Percentiles rank a stretch among this genome's conserved stretches.
Conservation (phyloP, 2,888 invertebrate genomes). For the Chrysolina oricalcia region DNA sequence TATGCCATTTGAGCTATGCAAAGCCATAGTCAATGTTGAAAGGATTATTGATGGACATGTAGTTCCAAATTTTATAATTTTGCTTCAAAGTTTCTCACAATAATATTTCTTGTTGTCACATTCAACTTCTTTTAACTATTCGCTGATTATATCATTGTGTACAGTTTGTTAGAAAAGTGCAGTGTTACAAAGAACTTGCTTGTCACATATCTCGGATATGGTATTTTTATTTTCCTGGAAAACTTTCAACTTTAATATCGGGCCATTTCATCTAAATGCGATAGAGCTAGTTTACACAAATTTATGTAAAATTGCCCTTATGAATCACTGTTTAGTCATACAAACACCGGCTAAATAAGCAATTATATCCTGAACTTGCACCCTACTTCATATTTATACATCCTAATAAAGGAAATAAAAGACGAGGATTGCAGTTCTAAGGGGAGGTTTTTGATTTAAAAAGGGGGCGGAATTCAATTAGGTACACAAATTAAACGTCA, state of each 20-base stretch:
- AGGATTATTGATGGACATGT: no score
- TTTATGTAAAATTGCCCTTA: constrained; percentile 22
- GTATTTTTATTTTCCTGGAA: background rate
- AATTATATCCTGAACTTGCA: constrained; percentile 61
- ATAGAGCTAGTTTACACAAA: background rate
- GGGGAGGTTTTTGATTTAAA: constrained; percentile 67
- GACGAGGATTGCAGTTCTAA: constrained; percentile 67
- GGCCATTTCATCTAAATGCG: background rate
- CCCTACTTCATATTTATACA: constrained; percentile 68
- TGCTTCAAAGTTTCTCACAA: no score
- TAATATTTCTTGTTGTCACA: no score
- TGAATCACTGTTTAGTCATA: constrained; percentile 62
- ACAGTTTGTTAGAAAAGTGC: no score
- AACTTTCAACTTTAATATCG: background rate
- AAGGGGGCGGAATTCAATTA: constrained; percentile 68
- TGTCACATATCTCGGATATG: no score
- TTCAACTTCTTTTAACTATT: no score
- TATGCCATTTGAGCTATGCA: no score
- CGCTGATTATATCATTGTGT: no score
- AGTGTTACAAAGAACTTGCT: no score
- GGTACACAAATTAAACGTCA: constrained; percentile 70
- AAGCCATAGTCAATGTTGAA: no score
- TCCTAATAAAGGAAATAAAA: constrained; percentile 69
- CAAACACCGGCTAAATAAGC: constrained; percentile 62
- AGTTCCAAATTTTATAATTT: no score